phyloP scores from a whole-genome alignment of 2,888 invertebrate species.

The Drosophila suboccidentalis region DNA sequence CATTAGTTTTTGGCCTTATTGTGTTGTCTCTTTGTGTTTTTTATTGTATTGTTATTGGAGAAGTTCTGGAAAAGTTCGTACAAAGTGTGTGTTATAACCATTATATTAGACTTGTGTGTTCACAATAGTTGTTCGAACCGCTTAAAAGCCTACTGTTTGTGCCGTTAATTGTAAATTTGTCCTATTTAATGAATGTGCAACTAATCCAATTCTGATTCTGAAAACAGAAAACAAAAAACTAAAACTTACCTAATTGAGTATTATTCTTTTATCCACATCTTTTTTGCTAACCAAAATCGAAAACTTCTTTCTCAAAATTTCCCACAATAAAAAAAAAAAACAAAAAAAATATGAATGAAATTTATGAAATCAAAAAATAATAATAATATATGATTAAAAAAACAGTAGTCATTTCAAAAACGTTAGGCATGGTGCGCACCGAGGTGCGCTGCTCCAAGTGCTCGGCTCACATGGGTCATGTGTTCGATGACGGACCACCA shows the following conservation, averaged over 20 bases:
- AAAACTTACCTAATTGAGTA: constrained; percentile 79
- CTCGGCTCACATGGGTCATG: constrained; percentile 97
- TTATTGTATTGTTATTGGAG: constrained; percentile 15
- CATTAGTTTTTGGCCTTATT: constrained; percentile 8
- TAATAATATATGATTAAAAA: constrained; percentile 68
- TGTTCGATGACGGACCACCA: constrained; percentile 98
- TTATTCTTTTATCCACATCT: constrained; percentile 79
- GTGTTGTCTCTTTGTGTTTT: constrained; percentile 33
- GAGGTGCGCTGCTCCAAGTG: constrained; percentile 98
- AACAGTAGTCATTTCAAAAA: constrained; percentile 87
- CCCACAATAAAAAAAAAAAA: constrained; percentile 21
- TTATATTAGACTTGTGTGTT: constrained; percentile 40
- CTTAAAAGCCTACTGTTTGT: constrained; percentile 52
- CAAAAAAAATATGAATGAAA: constrained; percentile 25
- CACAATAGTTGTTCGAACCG: constrained; percentile 54
- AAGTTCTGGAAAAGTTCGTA: background rate
- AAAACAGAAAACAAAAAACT: constrained; percentile 45
- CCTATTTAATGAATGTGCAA: constrained; percentile 69
- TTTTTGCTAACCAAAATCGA: constrained; percentile 68
- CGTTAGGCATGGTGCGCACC: constrained; percentile 95
- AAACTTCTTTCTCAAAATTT: constrained; percentile 53
- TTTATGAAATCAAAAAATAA: constrained; percentile 30
- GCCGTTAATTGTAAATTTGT: constrained; percentile 61
- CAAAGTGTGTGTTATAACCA: constrained; percentile 31
- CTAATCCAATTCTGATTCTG: constrained; percentile 45